Evolutionary conservation across 2,113 vertebrate genomes (phyloP).

Genomic region (Pagrus major): DNA sequence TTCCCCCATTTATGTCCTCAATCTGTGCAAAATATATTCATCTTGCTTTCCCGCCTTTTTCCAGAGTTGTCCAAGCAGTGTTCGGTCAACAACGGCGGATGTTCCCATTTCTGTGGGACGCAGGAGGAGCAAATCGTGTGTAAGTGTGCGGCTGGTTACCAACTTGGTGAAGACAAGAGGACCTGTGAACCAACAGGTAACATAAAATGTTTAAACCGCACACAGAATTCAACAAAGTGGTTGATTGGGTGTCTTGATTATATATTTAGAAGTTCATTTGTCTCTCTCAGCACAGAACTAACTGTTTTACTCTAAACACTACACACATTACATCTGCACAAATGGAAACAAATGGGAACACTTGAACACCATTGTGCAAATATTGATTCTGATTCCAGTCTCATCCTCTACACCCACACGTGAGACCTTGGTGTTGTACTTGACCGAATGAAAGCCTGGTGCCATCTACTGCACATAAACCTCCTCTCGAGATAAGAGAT

Average conservation of each 20-base stretch:
- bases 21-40: too few relatives aligned
- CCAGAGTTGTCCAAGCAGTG: conserved; percentile 86
- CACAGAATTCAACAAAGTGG: neutral
- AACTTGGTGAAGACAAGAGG: conserved; percentile 82
- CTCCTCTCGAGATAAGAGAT: neutral
- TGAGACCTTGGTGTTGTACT: neutral
- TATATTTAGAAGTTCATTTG: neutral
- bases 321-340: neutral
- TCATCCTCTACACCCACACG: neutral
- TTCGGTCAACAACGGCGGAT: conserved; percentile 89
- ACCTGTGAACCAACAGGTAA: conserved; percentile 89
- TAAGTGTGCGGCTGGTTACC: conserved; percentile 89
- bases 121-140: conserved; percentile 78
- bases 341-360: neutral
- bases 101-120: conserved; percentile 90
- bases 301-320: neutral
- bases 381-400: neutral
- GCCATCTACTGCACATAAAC: neutral
- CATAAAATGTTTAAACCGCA: neutral
- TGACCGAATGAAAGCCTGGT: neutral
- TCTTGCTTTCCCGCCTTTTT: conserved; percentile 35
- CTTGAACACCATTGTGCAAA: neutral
- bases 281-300: neutral
- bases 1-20: too few relatives aligned
- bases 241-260: neutral